These are phyloP conservation scores for Sebastes miniatus DNA, from an alignment of 2,797 vertebrate genomes.

Conservation along the genomic window DNA sequence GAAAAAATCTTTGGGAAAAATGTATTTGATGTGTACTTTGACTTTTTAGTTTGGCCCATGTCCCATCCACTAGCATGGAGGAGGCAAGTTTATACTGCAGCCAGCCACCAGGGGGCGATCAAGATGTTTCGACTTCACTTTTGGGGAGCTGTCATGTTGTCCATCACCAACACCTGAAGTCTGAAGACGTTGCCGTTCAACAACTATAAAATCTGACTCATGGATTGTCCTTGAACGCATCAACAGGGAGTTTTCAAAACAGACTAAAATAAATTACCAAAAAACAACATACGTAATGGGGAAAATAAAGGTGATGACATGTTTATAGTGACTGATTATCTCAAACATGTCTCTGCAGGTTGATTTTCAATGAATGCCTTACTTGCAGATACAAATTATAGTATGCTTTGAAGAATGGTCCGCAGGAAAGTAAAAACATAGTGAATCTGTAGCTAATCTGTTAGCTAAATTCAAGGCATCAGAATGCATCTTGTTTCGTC, in stretches of 20 bases:
- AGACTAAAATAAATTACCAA: constrained; percentile 22
- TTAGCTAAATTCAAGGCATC: not conserved
- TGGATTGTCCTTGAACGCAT: not conserved
- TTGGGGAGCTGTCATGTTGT: no score
- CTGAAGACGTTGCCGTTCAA: not conserved
- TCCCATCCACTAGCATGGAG: no score
- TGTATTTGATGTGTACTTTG: no score
- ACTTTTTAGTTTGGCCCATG: no score
- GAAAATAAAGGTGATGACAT: constrained; percentile 5
- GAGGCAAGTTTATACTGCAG: no score
- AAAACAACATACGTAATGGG: not conserved
- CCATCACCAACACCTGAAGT: not conserved
- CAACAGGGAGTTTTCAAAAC: not conserved
- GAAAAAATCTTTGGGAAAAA: no score
- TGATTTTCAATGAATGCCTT: not conserved
- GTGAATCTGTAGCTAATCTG: not conserved
- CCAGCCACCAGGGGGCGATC: no score
- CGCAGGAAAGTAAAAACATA: not conserved
- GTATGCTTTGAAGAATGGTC: not conserved
- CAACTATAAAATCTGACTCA: not conserved
- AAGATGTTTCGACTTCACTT: no score
- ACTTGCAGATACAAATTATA: not conserved
- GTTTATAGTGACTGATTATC: not conserved
- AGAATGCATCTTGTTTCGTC: not conserved
- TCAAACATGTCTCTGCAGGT: constrained; percentile 3